Conservation (phyloP, 1,140 invertebrate species). For the Galendromus occidentalis region DNA sequence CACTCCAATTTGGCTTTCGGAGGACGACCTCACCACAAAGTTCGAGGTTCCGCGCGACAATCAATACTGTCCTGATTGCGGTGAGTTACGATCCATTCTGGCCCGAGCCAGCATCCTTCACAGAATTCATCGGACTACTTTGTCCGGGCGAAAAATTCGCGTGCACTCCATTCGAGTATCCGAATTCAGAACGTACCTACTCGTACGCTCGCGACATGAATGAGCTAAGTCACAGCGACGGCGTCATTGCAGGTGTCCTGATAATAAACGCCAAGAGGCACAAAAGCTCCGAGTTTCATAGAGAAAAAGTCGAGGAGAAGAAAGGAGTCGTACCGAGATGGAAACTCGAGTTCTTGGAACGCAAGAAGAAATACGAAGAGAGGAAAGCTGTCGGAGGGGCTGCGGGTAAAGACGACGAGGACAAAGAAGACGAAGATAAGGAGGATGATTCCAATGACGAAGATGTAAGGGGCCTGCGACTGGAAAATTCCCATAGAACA, state of each 20-base stretch:
- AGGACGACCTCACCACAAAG: constrained; percentile 3
- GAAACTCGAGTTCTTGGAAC: constrained; percentile 8
- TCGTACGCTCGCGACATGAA: too few relatives aligned
- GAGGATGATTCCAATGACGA: not conserved
- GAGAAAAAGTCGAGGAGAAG: not conserved
- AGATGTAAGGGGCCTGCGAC: too few relatives aligned
- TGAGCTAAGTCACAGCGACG: too few relatives aligned
- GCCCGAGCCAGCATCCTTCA: not conserved
- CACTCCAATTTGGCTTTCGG: constrained; percentile 2
- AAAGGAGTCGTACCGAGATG: not conserved
- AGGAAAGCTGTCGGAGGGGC: not conserved
- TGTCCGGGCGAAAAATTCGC: too few relatives aligned
- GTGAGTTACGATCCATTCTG: not conserved
- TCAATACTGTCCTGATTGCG: constrained; percentile 6
- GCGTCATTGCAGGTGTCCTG: not conserved
- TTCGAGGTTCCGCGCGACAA: constrained; percentile 5
- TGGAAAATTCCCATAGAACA: too few relatives aligned
- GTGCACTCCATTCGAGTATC: too few relatives aligned
- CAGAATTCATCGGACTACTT: not conserved
- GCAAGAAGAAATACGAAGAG: constrained; percentile 8
- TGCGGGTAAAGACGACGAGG: not conserved
- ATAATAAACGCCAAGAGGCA: constrained; percentile 2
- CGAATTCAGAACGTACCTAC: too few relatives aligned
- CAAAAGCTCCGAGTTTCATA: not conserved
- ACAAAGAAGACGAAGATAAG: not conserved